Evolutionary conservation across 1,140 invertebrate genomes (phyloP).

Genomic region (Caenorhabditis brenneri): DNA sequence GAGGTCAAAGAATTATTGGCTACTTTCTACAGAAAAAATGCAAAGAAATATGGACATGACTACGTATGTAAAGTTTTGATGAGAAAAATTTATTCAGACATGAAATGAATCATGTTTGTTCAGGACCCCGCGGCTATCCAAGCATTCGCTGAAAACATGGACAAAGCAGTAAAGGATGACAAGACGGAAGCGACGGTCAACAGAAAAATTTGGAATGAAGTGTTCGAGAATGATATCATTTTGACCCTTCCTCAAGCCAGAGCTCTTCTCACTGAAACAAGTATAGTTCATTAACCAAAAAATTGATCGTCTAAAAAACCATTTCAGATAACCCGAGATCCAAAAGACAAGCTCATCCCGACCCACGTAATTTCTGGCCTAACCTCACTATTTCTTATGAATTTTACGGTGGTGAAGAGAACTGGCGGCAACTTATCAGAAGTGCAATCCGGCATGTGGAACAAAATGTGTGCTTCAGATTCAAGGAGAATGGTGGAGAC

Average conservation of each 20-base stretch:
- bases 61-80: conserved; percentile 24
- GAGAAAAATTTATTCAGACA: too few species aligned
- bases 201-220: conserved; percentile 59
- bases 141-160: conserved; percentile 6
- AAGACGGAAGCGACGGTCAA: conserved; percentile 66
- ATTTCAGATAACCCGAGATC: conserved; percentile 39
- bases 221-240: conserved; percentile 69
- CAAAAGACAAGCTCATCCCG: conserved; percentile 64
- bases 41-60: conserved; percentile 41
- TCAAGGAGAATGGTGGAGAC: conserved; percentile 61
- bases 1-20: conserved; percentile 51
- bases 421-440: conserved; percentile 63
- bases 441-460: conserved; percentile 62
- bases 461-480: conserved; percentile 63
- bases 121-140: conserved; percentile 45
- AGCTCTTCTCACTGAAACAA: conserved; percentile 59
- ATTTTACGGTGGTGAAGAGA: conserved; percentile 58
- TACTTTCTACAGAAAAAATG: conserved; percentile 53
- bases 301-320: background rate
- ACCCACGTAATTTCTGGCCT: conserved; percentile 60
- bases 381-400: conserved; percentile 58
- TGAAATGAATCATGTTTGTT: background rate
- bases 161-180: conserved; percentile 56
- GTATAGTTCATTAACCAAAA: background rate
- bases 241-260: conserved; percentile 64